Evolutionary conservation across 2,113 vertebrate species (phyloP).

Genomic region (Fregata magnificens): DNA sequence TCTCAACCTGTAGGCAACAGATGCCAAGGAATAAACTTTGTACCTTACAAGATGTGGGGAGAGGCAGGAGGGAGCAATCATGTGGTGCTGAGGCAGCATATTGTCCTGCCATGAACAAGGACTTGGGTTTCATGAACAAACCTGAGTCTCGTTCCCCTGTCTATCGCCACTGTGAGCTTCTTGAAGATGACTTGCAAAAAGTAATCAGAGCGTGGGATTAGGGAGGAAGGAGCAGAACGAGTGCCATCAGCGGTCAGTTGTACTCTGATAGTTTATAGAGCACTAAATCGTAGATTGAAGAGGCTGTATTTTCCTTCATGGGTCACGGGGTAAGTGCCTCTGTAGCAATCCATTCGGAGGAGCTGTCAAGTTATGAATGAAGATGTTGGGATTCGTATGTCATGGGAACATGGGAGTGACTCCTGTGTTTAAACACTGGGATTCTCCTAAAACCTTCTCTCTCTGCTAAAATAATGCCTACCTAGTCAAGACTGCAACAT

Average conservation of each 20-base stretch:
- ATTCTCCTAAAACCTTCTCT: background rate
- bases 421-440: background rate
- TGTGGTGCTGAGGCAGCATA: constrained; percentile 2
- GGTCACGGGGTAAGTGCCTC: constrained; percentile 40
- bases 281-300: background rate
- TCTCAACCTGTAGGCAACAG: background rate
- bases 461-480: background rate
- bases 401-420: background rate
- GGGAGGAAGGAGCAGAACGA: background rate
- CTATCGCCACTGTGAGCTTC: background rate
- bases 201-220: background rate
- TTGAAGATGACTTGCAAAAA: background rate
- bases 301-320: constrained; percentile 14
- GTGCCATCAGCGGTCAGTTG: background rate
- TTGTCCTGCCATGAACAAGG: background rate
- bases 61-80: background rate
- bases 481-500: background rate
- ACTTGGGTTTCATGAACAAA: background rate
- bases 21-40: constrained; percentile 12
- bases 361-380: background rate
- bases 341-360: background rate
- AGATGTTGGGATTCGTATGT: background rate
- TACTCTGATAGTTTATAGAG: background rate
- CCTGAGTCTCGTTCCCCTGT: background rate
- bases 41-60: background rate